Conservation (phyloP, 1,140 invertebrate species). For the Harpegnathos saltator region DNA sequence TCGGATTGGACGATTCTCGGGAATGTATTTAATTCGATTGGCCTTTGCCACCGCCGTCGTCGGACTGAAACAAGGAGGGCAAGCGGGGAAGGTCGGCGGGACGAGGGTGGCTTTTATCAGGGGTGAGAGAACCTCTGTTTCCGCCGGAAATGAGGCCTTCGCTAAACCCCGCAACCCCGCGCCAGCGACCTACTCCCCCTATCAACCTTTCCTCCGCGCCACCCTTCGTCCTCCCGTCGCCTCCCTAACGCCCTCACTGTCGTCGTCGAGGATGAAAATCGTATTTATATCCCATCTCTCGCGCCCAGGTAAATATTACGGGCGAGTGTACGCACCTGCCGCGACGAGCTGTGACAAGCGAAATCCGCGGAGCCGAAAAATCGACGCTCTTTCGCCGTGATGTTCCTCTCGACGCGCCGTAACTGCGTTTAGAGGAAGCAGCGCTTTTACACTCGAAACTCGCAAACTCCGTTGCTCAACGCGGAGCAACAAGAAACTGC, state of each 20-base stretch:
- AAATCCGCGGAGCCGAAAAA: conserved; percentile 35
- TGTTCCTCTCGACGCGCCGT: not conserved
- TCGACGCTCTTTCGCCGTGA: conserved; percentile 17
- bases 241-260: conserved; percentile 50
- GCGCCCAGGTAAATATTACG: conserved; percentile 72
- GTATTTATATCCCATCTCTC: conserved; percentile 80
- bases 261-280: conserved; percentile 69
- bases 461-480: conserved; percentile 7
- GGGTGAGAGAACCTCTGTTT: conserved; percentile 80
- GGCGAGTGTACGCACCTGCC: conserved; percentile 48
- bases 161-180: conserved; percentile 67
- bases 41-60: conserved; percentile 64
- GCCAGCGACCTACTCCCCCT: conserved; percentile 36
- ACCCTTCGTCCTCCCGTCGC: conserved; percentile 36
- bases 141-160: conserved; percentile 83
- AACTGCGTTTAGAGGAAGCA: conserved; percentile 1
- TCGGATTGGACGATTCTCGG: conserved; percentile 70
- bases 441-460: conserved; percentile 12
- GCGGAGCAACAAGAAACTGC: not conserved
- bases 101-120: conserved; percentile 43
- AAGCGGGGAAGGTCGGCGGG: conserved; percentile 5
- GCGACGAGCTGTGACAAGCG: conserved; percentile 48
- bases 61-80: conserved; percentile 51
- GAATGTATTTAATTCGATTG: conserved; percentile 81
- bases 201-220: conserved; percentile 46